Evolutionary conservation across 2,888 invertebrate genomes (phyloP).

Genomic region (Agrochola lota): DNA sequence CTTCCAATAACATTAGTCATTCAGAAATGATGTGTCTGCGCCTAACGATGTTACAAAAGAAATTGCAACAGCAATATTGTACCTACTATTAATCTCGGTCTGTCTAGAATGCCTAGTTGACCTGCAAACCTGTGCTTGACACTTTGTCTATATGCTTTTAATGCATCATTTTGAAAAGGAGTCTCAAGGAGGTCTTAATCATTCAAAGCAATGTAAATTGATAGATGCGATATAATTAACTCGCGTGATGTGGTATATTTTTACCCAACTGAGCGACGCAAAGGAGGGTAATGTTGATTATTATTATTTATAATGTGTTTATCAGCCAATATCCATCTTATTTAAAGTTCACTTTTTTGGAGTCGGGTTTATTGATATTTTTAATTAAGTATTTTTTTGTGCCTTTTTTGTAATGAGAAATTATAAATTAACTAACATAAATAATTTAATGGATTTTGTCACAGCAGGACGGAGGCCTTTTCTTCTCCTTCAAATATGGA

Average conservation of each 20-base stretch:
- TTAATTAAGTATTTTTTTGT: no score
- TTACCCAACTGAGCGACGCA: no score
- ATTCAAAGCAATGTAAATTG: neutral
- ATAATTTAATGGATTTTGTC: neutral
- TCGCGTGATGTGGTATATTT: neutral
- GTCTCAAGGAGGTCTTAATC: neutral
- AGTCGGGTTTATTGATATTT: no score
- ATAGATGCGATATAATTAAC: neutral
- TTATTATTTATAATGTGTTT: no score
- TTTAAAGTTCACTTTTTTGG: no score
- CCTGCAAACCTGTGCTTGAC: conserved; percentile 9
- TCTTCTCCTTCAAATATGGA: neutral
- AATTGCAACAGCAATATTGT: conserved; percentile 27
- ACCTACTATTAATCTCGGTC: conserved; percentile 40
- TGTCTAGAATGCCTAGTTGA: conserved; percentile 38
- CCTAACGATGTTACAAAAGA: conserved; percentile 44
- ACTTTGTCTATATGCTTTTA: conserved; percentile 4
- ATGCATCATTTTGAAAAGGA: conserved; percentile 23
- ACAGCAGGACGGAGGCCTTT: neutral
- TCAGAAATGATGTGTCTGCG: conserved; percentile 29
- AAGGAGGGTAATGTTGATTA: no score
- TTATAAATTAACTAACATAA: no score
- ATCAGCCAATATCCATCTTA: no score
- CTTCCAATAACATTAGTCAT: conserved; percentile 40
- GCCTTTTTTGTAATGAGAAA: no score